These are phyloP conservation scores for Creontiades dilutus DNA, from an alignment of 2,888 invertebrate genomes.

Conservation along the genomic window DNA sequence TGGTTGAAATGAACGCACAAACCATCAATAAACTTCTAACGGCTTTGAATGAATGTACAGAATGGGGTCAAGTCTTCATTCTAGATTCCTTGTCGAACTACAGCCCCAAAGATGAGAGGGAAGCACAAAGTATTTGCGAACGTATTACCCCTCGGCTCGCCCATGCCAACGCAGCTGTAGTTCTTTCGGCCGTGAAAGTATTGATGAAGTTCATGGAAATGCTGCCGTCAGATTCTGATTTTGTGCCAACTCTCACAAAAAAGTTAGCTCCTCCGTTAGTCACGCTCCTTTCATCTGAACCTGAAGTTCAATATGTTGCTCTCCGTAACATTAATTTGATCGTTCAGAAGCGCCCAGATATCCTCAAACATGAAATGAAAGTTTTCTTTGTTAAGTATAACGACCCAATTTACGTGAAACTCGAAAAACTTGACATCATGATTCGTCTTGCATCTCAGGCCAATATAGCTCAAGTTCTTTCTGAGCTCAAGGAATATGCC, in stretches of 20 bases:
- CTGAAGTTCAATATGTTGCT: conserved; percentile 99
- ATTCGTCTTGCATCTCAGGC: conserved; percentile 98
- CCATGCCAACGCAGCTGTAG: conserved; percentile 99
- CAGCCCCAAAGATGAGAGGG: conserved; percentile 96
- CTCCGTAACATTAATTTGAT: conserved; percentile 98
- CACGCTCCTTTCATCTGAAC: conserved; percentile 97
- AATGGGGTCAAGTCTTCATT: conserved; percentile 99
- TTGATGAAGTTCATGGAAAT: conserved; percentile 99
- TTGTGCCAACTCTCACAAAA: conserved; percentile 94
- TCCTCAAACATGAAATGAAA: conserved; percentile 99
- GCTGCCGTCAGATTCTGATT: conserved; percentile 94
- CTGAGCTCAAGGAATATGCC: conserved; percentile 98
- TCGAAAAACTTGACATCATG: conserved; percentile 99
- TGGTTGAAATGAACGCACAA: conserved; percentile 97
- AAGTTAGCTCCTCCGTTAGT: conserved; percentile 99
- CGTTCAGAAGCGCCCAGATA: conserved; percentile 98
- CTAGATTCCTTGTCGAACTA: conserved; percentile 98
- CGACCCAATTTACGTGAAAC: conserved; percentile 99
- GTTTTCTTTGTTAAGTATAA: conserved; percentile 99
- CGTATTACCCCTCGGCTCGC: conserved; percentile 97
- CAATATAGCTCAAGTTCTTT: conserved; percentile 98
- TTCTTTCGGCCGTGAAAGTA: conserved; percentile 98
- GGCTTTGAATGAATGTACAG: conserved; percentile 99
- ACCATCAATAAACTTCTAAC: conserved; percentile 99
- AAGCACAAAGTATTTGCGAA: conserved; percentile 99